Evolutionary conservation across 2,888 invertebrate genomes (phyloP), one percentile per base, ranked within the genome.

Genomic region (Lasiommata megera): DNA sequence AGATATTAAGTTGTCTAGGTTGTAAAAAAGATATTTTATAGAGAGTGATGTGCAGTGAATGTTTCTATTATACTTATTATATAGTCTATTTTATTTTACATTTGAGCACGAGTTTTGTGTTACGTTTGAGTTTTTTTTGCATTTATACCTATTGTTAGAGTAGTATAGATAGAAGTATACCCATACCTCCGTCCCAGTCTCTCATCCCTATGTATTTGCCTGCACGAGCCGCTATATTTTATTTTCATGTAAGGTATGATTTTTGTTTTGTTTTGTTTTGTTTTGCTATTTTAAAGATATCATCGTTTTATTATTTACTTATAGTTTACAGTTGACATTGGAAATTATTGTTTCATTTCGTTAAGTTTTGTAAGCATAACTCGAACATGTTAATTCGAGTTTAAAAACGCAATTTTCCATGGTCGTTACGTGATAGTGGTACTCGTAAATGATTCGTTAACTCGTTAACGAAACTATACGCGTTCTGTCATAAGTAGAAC

Each of bases 211-310:
- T 51, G 51, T 38, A 36, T 72, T 74, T 76, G 75, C 73, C 78
- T 77, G 84, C 84, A 84, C 84, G 85, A 86, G 88, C 82, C 79
- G 74, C 80, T 74, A 72, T 79, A 80, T 78, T 50, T 72, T 79
- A 80, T 77, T 70, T 71, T 77, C 73, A 69, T 73, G 67, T 76
- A 73, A 88, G 88, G 88, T 88, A 88, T 83, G 88, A 72, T 82
- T 82, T 79, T 74, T 66, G 73, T 79, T 54, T 36, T 44, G 54
- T 23, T 46, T 36, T 34, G 8, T 8, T 44, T 52, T 53, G 36
- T 41, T 44, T 41, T 12, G 3, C 11, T 23, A 23, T 38, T 50
- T 43, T 40, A 72, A 67, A 66, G 67, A 71, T 76, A 68, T 69
- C 64, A 66, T 66, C 62, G 67, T 69, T 65, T 23, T 23, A 31